Percentiles rank a stretch among this genome's conserved stretches.
These are phyloP conservation scores for Corythaeola cristata DNA, from an alignment of 2,113 vertebrate species.

Conservation along the genomic window DNA sequence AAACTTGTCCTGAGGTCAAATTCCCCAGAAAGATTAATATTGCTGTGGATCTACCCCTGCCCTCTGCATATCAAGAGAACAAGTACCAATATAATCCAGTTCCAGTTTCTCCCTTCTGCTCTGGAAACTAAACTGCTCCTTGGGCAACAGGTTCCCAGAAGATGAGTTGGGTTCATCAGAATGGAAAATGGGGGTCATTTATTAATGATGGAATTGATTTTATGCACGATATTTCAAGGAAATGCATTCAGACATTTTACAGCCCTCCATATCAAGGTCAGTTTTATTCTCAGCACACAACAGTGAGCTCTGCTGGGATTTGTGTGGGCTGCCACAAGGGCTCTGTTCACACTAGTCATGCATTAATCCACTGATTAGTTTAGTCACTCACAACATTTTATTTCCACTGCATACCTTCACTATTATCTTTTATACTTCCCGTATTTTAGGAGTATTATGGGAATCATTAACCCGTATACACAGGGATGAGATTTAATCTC, in stretches of 20 bases:
- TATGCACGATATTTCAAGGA: background rate
- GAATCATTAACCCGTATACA: constrained; percentile 25
- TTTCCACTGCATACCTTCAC: background rate
- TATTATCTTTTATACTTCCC: constrained; percentile 20
- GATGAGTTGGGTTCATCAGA: background rate
- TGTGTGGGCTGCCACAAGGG: background rate
- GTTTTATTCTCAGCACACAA: background rate
- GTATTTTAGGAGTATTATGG: background rate
- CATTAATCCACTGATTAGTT: constrained; percentile 31
- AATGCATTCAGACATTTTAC: background rate
- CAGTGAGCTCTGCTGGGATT: background rate
- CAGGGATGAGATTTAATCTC: constrained; percentile 23
- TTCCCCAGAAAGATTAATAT: background rate
- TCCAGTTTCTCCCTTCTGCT: background rate
- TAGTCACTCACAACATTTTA: background rate
- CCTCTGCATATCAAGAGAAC: background rate
- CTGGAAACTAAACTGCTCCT: background rate
- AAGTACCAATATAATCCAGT: background rate
- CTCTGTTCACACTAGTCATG: background rate
- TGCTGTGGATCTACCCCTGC: background rate
- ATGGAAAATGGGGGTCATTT: background rate
- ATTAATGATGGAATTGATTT: background rate
- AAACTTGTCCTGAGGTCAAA: background rate
- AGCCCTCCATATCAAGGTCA: background rate
- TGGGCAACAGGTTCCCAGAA: background rate